Evolutionary conservation across 2,113 vertebrate species (phyloP).

Genomic region (Tiliqua scincoides): DNA sequence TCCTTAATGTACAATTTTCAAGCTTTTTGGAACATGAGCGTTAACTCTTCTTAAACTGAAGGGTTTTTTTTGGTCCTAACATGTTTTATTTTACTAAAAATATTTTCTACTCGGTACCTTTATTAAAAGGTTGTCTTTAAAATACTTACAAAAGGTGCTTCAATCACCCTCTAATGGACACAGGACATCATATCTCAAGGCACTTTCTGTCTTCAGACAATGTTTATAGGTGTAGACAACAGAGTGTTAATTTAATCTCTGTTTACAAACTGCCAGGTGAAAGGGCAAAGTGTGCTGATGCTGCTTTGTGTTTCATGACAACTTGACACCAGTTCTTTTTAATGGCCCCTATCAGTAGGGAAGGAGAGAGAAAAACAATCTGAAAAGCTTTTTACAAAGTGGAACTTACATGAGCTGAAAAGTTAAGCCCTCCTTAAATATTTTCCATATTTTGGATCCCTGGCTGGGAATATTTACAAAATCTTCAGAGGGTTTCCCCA

Average conservation of each 20-base stretch:
- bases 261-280: conserved; percentile 62
- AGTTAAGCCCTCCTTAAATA: conserved; percentile 9
- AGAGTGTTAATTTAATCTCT: conserved; percentile 57
- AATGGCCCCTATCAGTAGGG: neutral
- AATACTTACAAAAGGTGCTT: conserved; percentile 15
- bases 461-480: neutral
- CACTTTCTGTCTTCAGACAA: conserved; percentile 24
- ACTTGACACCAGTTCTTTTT: conserved; percentile 32
- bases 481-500: neutral
- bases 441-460: neutral
- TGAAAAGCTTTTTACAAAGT: conserved; percentile 32
- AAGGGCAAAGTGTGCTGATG: conserved; percentile 50
- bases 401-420: conserved; percentile 7
- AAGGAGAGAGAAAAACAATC: conserved; percentile 19
- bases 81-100: neutral
- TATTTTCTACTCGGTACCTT: neutral
- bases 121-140: neutral
- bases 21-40: neutral
- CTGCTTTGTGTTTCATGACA: conserved; percentile 46
- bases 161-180: neutral
- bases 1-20: neutral
- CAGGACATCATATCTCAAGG: conserved; percentile 37
- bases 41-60: neutral
- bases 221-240: conserved; percentile 57
- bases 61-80: neutral